Evolutionary conservation across 1,140 invertebrate genomes (phyloP), one percentile per base, ranked within the genome.

Genomic region (Samia ricini): DNA sequence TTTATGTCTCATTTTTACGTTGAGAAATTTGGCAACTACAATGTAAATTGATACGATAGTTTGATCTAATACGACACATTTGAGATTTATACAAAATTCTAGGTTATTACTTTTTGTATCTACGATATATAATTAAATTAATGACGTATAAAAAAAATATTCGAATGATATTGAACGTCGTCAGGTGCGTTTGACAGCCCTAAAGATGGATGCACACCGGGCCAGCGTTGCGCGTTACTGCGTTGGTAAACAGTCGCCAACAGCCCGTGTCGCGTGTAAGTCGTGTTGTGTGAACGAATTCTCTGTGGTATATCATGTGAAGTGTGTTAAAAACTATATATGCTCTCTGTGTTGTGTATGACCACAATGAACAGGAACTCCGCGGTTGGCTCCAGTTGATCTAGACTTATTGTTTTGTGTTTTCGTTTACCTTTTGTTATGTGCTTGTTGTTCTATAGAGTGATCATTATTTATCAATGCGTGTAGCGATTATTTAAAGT

Each of bases 201-300:
- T 65, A 68, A 36, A 72, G 69, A 73, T 72, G 62, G 73, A 71
- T 71, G 79, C 76, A 76, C 70, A 66, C 79, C 59, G 68, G 68
- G 60, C 64, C 48, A 61, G 69, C 61, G 67, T 65, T 58, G 59
- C 66, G 60, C 51, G 64, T 67, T 42, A 42, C 33, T 68, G 69
- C 68, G 69, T 81, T 81, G 75, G 85, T 86, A 82, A 82, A 83
- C 84, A 87, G 77, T 83, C 74, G 76, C 69, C 72, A 74, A 69
- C 72, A 66, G 72, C 65, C 64, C 72, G 76, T 59, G 73, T 60
- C 63, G 71, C 76, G 74, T 67, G 71, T 71, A 19, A 19, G 24
- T 57, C 66, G 66, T 50, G 49, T 66, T 63, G 54, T 61, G 21
- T 49, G 36, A 21, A 29, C 54, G 24, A 24, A 18, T 19, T 56